Evolutionary conservation across 1,140 invertebrate genomes (phyloP), one percentile per base, ranked within the genome.

Genomic region (Cardiocondyla obscurior): DNA sequence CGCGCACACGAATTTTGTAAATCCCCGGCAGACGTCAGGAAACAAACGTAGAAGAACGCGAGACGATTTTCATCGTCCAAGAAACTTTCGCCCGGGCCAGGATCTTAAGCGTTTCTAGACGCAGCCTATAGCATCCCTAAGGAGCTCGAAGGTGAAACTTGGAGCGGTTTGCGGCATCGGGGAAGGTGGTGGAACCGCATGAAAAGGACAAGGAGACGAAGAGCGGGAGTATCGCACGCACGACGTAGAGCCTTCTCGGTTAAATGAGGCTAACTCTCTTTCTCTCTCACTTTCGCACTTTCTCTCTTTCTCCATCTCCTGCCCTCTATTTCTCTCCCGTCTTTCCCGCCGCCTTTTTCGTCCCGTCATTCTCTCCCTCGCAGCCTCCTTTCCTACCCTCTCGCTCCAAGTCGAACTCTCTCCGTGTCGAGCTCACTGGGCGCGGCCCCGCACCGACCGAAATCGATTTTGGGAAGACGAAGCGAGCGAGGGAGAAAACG

Each of bases 401-500:
- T 81, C 81, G 25, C 67, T 81, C 81, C 8, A 39, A 87, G 86
- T 85, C 86, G 90, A 87, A 90, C 89, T 88, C 89, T 87, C 89
- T 76, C 87, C 88, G 82, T 89, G 86, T 90, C 84, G 89, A 81
- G 89, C 86, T 79, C 46, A 39, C 74, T 92, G 92, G 92, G 93
- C 90, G 93, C 90, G 92, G 91, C 85, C 90, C 90, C 89, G 90
- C 82, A 30, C 85, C 85, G 87, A 83, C 89, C 90, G 88, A 92
- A 90, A 94, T 93, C 93, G 93, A 93, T 93, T 93, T 93, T 93
- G 91, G 92, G 85, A 92, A 92, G 92, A 92, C 91, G 90, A 89
- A 87, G 91, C 92, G 88, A 82, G 82, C 64, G 70, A 82, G 82
- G 82, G 79, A 51, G 82, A 81, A 76, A 51, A 81, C 19, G 81